Evolutionary conservation across 2,797 vertebrate genomes (phyloP).

Genomic region (Micromesistius poutassou): DNA sequence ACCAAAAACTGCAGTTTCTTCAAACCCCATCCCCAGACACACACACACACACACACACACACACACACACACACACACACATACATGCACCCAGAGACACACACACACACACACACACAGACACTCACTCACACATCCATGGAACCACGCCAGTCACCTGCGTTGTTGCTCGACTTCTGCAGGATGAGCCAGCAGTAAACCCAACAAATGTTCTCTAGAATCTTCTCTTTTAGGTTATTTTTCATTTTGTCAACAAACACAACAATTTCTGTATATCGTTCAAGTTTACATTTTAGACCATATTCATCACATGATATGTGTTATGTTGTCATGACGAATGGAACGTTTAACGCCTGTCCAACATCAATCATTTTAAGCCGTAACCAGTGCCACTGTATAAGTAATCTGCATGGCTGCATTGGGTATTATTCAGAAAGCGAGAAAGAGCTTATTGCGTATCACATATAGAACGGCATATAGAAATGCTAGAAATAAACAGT

Average conservation of each 20-base stretch:
- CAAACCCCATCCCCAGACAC: background rate
- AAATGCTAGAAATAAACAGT: too few relatives aligned
- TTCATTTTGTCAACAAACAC: background rate
- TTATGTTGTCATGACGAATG: background rate
- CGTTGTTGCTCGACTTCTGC: background rate
- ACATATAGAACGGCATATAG: too few relatives aligned
- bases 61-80: background rate
- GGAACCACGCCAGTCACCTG: background rate
- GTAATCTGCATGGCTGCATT: background rate
- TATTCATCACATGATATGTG: background rate
- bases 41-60: background rate
- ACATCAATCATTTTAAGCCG: background rate
- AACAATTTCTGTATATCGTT: background rate
- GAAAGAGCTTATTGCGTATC: background rate
- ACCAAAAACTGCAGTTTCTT: background rate
- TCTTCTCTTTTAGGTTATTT: background rate
- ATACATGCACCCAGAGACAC: background rate
- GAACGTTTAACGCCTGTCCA: background rate
- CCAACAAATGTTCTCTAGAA: background rate
- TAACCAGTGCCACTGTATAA: background rate
- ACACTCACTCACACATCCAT: background rate
- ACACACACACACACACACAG: background rate
- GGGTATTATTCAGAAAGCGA: background rate
- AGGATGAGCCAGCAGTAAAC: background rate
- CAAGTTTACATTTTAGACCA: background rate